phyloP scores from a whole-genome alignment of 1,140 invertebrate genomes.

The Thereuonema tuberculata region DNA sequence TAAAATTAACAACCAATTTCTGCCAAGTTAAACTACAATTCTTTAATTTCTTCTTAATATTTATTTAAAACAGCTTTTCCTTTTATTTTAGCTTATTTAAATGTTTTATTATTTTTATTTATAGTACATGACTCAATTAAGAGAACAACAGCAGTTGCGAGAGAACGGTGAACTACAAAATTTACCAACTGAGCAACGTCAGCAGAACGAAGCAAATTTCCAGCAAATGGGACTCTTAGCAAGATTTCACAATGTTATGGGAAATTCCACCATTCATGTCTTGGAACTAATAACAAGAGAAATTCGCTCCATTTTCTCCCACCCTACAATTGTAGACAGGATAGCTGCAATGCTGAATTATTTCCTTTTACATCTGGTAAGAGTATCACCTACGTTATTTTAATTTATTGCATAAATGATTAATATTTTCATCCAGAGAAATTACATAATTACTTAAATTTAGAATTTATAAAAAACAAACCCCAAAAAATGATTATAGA shows the following conservation, averaged over 20 bases:
- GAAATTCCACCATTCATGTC: conserved; percentile 70
- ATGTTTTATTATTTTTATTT: too few relatives aligned
- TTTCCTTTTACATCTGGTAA: conserved; percentile 75
- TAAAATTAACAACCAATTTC: too few relatives aligned
- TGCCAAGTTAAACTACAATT: too few relatives aligned
- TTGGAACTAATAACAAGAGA: conserved; percentile 67
- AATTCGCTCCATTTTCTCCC: conserved; percentile 77
- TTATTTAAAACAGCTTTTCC: too few relatives aligned
- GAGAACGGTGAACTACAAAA: conserved; percentile 62
- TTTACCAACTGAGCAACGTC: conserved; percentile 51
- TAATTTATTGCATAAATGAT: too few relatives aligned
- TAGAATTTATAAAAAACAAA: too few relatives aligned
- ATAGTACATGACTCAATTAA: conserved; percentile 36
- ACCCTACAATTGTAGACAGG: conserved; percentile 79
- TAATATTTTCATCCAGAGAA: too few relatives aligned
- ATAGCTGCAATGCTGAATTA: conserved; percentile 93
- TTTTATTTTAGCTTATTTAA: too few relatives aligned
- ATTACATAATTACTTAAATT: too few relatives aligned
- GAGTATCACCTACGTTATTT: not conserved
- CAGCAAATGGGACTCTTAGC: conserved; percentile 70
- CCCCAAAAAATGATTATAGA: too few relatives aligned
- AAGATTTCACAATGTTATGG: conserved; percentile 82
- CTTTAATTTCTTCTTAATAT: too few relatives aligned
- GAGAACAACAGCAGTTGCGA: conserved; percentile 35
- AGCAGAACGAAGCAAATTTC: conserved; percentile 57